Conservation (phyloP, 2,888 invertebrate genomes). For the Chymomyza caudatula region DNA sequence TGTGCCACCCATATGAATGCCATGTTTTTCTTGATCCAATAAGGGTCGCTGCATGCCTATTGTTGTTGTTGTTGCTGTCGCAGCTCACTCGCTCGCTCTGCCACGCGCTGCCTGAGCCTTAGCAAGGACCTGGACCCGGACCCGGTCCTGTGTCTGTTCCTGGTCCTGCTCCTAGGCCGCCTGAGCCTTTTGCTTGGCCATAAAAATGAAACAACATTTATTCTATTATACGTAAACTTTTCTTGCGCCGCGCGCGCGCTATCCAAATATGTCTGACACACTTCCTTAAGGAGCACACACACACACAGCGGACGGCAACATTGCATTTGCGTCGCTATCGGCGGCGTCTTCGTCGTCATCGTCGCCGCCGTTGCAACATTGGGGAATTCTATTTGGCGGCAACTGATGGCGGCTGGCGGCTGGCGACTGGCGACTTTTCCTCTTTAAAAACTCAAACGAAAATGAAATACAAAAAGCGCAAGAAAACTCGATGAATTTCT, state of each 20-base stretch:
- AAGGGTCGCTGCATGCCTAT: conserved; percentile 36
- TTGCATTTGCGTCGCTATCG: background rate
- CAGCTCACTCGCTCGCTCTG: conserved; percentile 13
- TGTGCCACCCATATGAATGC: conserved; percentile 43
- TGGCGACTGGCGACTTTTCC: background rate
- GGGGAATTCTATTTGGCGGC: conserved; percentile 26
- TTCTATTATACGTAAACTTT: conserved; percentile 53
- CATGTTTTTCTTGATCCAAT: conserved; percentile 53
- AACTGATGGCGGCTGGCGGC: background rate
- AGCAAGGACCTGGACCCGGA: conserved; percentile 1
- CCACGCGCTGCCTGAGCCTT: conserved; percentile 13
- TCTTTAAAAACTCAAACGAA: background rate
- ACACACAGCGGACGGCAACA: background rate
- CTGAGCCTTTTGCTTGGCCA: conserved; percentile 1
- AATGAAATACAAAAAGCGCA: background rate
- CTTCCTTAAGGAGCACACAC: conserved; percentile 30
- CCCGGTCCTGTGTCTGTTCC: background rate
- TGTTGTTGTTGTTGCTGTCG: conserved; percentile 18
- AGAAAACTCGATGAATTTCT: background rate
- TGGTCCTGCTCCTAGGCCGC: conserved; percentile 6
- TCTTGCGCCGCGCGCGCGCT: conserved; percentile 31
- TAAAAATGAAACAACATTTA: conserved; percentile 44
- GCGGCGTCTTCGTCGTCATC: conserved; percentile 3
- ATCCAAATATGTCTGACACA: conserved; percentile 50
- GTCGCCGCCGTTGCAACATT: conserved; percentile 7